phyloP scores from a whole-genome alignment of 2,888 invertebrate genomes.

The Ecliptopera silaceata region DNA sequence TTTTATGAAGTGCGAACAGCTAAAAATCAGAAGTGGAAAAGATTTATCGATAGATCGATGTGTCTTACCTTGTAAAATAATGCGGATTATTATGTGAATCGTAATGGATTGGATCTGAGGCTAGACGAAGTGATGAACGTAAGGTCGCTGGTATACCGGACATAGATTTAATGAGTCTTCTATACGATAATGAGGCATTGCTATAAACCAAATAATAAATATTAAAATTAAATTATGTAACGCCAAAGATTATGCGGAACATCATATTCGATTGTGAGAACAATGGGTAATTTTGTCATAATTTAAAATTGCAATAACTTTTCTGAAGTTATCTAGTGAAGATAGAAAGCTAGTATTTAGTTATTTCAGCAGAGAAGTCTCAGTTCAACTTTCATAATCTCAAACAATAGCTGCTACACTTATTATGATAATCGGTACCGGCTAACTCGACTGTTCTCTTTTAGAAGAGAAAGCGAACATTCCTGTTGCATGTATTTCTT shows the following conservation, averaged over 20 bases:
- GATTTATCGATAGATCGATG: too few species aligned
- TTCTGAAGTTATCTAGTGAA: slow-evolving; percentile 6
- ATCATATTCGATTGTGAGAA: slow-evolving; percentile 3
- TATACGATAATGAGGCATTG: slow-evolving; percentile 15
- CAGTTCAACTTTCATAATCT: slow-evolving; percentile 61
- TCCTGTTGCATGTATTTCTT: slow-evolving; percentile 67
- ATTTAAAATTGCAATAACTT: slow-evolving; percentile 1
- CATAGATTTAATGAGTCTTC: slow-evolving; percentile 15
- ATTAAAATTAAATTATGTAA: slow-evolving; percentile 18
- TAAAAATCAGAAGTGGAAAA: too few species aligned
- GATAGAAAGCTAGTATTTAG: slow-evolving; percentile 12
- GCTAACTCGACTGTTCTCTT: slow-evolving; percentile 70
- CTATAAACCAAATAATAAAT: background rate
- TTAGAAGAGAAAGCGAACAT: slow-evolving; percentile 72
- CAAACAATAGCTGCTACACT: slow-evolving; percentile 68
- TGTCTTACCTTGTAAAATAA: too few species aligned
- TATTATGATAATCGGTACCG: slow-evolving; percentile 76
- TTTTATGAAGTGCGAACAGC: too few species aligned
- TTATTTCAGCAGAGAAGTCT: slow-evolving; percentile 23
- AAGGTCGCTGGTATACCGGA: slow-evolving; percentile 16
- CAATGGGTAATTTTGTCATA: slow-evolving; percentile 10
- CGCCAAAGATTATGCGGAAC: slow-evolving; percentile 7
- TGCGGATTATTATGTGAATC: slow-evolving; percentile 1
- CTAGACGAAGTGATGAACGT: slow-evolving; percentile 8
- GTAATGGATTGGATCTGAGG: background rate